phyloP scores from a whole-genome alignment of 2,888 invertebrate species.

The Cyrtodaria siliqua region DNA sequence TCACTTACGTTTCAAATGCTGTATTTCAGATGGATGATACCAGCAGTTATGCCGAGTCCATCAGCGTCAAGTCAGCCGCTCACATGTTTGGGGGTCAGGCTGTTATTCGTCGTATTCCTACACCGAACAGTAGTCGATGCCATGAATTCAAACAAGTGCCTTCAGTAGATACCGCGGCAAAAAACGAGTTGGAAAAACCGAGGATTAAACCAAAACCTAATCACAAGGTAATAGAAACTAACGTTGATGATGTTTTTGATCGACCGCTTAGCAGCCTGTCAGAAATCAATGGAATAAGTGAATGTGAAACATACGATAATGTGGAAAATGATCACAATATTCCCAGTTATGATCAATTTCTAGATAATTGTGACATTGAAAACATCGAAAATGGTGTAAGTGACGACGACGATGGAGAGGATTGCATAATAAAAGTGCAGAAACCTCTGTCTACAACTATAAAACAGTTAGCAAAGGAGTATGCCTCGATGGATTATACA shows the following conservation, averaged over 20 bases:
- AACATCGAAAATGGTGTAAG: constrained; percentile 6
- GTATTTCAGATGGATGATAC: constrained; percentile 56
- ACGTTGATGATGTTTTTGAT: constrained; percentile 53
- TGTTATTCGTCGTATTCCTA: constrained; percentile 68
- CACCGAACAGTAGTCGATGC: constrained; percentile 54
- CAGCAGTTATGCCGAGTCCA: constrained; percentile 52
- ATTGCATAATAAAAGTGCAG: background rate
- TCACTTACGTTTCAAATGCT: no score
- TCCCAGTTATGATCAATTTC: constrained; percentile 58
- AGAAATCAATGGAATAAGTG: constrained; percentile 58
- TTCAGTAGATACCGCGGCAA: background rate
- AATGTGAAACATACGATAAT: constrained; percentile 57
- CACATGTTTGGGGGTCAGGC: constrained; percentile 72
- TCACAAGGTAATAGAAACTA: constrained; percentile 17
- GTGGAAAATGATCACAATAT: constrained; percentile 48
- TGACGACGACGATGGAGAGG: constrained; percentile 7
- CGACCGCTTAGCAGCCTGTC: constrained; percentile 49
- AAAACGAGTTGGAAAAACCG: background rate
- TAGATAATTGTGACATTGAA: constrained; percentile 33
- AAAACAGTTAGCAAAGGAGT: constrained; percentile 30
- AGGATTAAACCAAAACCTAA: no score
- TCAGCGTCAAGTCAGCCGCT: constrained; percentile 65
- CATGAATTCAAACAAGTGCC: constrained; percentile 23
- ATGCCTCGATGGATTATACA: constrained; percentile 72
- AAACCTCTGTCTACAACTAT: constrained; percentile 16